Evolutionary conservation across 2,888 invertebrate genomes (phyloP), one percentile per base, ranked within the genome.

Genomic region (Scelioninae gen. 1): DNA sequence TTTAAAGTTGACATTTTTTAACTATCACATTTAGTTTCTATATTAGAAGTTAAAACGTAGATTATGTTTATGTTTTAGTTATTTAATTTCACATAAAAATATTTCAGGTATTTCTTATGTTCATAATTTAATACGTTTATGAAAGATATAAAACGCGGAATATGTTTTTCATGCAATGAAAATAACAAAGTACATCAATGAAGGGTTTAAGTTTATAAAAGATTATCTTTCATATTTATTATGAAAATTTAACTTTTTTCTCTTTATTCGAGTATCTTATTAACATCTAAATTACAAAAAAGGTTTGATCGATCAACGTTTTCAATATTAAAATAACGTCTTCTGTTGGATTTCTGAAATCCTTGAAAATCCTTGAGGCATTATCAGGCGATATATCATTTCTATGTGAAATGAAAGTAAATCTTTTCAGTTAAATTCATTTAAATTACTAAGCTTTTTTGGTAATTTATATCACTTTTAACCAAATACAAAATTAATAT

Each of bases 321-420:
- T 7, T 31, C 29, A 29, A 32, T 38, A 34, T 38, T 56, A 56
- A 34, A 56, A 56, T 56, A 32, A 56, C 38, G 15, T 38, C 53
- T 38, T 32, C 15, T 38, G 13, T 6, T 15, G 34, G 56, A 56
- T 56, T 15, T 38, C 11, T 13, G 15, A 32, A 34, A 38, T 56
- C 56, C 56, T 15, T 13, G 15, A 34, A 56, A 56, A 56, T 56
- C 34, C 38, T 11, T 13, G 15, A 15, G 15, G 34, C 13, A 56
- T 56, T 56, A 56, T 38, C 34, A 34, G 7, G 8, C 9, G 34
- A 56, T 56, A 34, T 34, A 56, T 56, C 53, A 53, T 53, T 53
- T 29, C 5, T 31, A 31, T 15, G 11, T 31, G 31, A 29, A 31
- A 53, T 31, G 53, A 53, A 31, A 31, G 31, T 31, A 15, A n/a